phyloP scores from a whole-genome alignment of 2,797 vertebrate genomes.

The Tolypeutes matacus region DNA sequence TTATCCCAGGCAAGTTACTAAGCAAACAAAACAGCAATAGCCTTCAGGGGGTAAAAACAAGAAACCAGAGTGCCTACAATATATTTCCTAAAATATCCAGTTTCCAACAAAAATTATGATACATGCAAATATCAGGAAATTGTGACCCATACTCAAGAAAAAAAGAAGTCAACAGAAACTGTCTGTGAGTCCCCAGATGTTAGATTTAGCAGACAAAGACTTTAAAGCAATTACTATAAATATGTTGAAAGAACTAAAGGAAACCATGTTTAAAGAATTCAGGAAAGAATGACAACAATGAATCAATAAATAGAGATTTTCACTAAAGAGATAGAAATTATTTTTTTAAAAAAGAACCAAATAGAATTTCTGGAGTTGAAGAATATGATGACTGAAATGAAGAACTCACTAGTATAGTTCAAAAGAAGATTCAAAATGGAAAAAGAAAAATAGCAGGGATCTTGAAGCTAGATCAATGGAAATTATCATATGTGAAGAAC shows the following conservation, averaged over 20 bases:
- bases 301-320: conserved; percentile 5
- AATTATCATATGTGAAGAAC: not conserved
- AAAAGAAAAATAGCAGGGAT: not conserved
- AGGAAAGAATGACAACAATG: not conserved
- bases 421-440: not conserved
- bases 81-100: not conserved
- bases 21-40: not conserved
- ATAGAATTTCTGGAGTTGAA: conserved; percentile 40
- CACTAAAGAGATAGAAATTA: not conserved
- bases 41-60: not conserved
- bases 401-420: not conserved
- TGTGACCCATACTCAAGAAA: not conserved
- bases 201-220: not conserved
- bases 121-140: not conserved
- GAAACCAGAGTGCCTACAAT: not conserved
- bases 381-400: not conserved
- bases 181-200: not conserved
- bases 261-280: too few relatives aligned
- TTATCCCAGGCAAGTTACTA: not conserved
- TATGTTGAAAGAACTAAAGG: not conserved
- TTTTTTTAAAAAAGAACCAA: not conserved
- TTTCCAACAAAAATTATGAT: too few relatives aligned
- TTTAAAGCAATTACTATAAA: conserved; percentile 19
- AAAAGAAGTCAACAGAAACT: not conserved
- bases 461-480: not conserved